phyloP scores from a whole-genome alignment of 2,888 invertebrate species.

The Gari tellinella region DNA sequence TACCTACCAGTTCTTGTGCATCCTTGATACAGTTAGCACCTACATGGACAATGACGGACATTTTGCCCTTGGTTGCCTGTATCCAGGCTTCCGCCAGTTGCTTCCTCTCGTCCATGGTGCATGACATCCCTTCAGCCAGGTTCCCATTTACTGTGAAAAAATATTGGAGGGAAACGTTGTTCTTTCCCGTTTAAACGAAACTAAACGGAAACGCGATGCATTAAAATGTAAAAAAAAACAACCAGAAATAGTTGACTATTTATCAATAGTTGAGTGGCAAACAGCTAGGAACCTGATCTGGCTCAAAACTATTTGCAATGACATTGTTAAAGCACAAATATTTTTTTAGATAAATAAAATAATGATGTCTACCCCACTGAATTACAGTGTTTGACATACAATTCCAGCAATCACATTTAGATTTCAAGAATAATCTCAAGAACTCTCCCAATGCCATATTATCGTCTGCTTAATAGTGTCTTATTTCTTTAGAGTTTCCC shows the following conservation, averaged over 20 bases:
- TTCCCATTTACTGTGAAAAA: slow-evolving; percentile 90
- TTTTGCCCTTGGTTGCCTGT: slow-evolving; percentile 63
- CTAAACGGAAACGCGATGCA: neutral
- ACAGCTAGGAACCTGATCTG: neutral
- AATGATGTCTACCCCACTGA: too few relatives aligned
- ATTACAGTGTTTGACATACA: too few relatives aligned
- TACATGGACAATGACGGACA: slow-evolving; percentile 62
- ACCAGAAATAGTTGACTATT: neutral
- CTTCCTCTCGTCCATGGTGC: slow-evolving; percentile 90
- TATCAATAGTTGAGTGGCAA: neutral
- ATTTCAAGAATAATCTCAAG: too few relatives aligned
- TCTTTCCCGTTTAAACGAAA: too few relatives aligned
- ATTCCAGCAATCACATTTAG: too few relatives aligned
- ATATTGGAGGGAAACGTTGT: neutral
- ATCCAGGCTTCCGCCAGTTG: slow-evolving; percentile 87
- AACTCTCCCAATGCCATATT: too few relatives aligned
- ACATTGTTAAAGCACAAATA: too few relatives aligned
- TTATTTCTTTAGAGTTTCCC: too few relatives aligned
- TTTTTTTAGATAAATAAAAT: too few relatives aligned
- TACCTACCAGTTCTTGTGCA: slow-evolving; percentile 61
- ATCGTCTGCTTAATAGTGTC: too few relatives aligned
- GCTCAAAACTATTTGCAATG: too few relatives aligned
- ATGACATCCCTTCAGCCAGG: slow-evolving; percentile 90
- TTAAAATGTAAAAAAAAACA: too few relatives aligned
- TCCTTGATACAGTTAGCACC: slow-evolving; percentile 65